phyloP scores from a whole-genome alignment of 2,113 vertebrate species.

The Budorcas taxicolor region DNA sequence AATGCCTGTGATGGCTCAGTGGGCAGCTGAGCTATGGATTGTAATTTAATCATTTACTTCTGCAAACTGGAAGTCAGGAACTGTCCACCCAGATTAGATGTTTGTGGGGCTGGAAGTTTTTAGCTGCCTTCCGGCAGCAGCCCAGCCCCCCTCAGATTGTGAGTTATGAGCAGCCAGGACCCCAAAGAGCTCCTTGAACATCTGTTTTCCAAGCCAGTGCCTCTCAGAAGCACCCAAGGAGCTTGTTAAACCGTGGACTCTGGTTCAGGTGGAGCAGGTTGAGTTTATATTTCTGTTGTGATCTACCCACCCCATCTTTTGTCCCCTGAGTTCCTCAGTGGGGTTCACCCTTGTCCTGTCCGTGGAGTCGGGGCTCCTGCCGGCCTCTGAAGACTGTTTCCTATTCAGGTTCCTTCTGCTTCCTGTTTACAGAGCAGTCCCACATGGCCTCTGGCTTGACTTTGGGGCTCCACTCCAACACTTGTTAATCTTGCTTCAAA shows the following conservation, averaged over 20 bases:
- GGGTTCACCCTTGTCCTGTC: not conserved
- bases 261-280: not conserved
- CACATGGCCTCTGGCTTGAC: not conserved
- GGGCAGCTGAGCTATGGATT: not conserved
- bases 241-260: not conserved
- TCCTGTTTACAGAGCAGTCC: not conserved
- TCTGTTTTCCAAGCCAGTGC: not conserved
- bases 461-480: not conserved
- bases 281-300: not conserved
- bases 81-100: not conserved
- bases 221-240: not conserved
- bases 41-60: not conserved
- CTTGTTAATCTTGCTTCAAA: not conserved
- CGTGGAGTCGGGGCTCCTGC: not conserved
- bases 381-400: not conserved
- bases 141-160: not conserved
- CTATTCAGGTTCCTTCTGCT: not conserved
- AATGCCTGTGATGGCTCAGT: not conserved
- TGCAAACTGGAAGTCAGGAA: not conserved
- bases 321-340: not conserved
- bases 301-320: not conserved
- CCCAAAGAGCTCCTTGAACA: not conserved
- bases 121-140: not conserved
- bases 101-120: not conserved
- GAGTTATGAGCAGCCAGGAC: not conserved